phyloP scores from a whole-genome alignment of 2,888 invertebrate species.

The Parnassius smintheus region DNA sequence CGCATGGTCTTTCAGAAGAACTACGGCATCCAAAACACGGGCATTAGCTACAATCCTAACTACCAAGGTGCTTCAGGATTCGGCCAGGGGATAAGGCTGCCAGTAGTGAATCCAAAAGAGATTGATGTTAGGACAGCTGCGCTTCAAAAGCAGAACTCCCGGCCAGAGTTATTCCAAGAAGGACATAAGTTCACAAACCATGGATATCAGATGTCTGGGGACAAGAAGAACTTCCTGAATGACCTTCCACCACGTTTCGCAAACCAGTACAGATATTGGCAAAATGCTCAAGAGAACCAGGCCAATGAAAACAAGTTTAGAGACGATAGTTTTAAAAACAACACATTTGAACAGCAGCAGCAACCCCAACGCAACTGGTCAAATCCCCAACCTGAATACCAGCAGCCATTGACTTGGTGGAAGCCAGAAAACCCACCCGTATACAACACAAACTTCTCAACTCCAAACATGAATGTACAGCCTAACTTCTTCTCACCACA shows the following conservation, averaged over 20 bases:
- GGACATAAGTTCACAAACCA: conserved; percentile 58
- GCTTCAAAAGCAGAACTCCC: conserved; percentile 69
- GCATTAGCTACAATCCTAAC: conserved; percentile 55
- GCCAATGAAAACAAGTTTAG: conserved; percentile 65
- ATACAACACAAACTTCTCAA: conserved; percentile 46
- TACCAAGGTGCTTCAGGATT: conserved; percentile 43
- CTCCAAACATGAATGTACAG: conserved; percentile 43
- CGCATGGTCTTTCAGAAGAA: conserved; percentile 59
- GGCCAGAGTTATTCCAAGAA: conserved; percentile 65
- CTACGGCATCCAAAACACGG: conserved; percentile 59
- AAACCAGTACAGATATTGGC: conserved; percentile 73
- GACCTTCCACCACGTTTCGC: conserved; percentile 73
- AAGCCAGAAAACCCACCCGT: conserved; percentile 54
- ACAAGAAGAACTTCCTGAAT: conserved; percentile 71
- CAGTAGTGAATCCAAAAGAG: conserved; percentile 77
- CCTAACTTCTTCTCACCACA: conserved; percentile 56
- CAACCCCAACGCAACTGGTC: conserved; percentile 45
- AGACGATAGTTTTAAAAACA: conserved; percentile 52
- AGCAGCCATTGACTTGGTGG: conserved; percentile 59
- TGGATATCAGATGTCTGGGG: conserved; percentile 64
- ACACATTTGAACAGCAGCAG: conserved; percentile 34
- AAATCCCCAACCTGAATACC: conserved; percentile 39
- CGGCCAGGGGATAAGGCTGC: conserved; percentile 60
- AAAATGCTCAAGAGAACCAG: conserved; percentile 60
- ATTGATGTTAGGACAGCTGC: conserved; percentile 76